Conservation (phyloP, 2,888 invertebrate species). For the Cordilura impudica region DNA sequence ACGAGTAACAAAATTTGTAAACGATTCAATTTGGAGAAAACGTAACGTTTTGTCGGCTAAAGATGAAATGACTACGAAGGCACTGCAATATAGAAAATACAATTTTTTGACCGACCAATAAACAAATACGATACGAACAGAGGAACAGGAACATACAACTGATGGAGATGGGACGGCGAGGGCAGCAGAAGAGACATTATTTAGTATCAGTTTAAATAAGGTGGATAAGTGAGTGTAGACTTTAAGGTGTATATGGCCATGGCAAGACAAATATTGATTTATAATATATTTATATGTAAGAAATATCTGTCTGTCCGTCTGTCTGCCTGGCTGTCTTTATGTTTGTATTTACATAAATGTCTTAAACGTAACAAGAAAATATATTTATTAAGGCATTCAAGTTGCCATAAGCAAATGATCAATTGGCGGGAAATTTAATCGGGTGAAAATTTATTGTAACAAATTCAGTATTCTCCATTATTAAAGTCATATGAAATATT, state of each 20-base stretch:
- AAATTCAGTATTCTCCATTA: neutral
- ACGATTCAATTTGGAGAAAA: conserved; percentile 73
- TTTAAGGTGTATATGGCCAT: conserved; percentile 54
- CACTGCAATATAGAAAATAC: neutral
- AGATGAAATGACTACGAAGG: conserved; percentile 46
- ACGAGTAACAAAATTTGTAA: conserved; percentile 75
- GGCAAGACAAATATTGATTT: conserved; percentile 62
- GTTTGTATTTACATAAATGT: conserved; percentile 10
- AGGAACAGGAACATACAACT: conserved; percentile 26
- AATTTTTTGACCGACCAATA: conserved; percentile 1
- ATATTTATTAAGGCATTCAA: conserved; percentile 55
- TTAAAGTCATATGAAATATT: neutral
- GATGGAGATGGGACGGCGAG: conserved; percentile 11
- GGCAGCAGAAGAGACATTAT: conserved; percentile 27
- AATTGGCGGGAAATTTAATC: conserved; percentile 45
- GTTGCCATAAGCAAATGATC: conserved; percentile 47
- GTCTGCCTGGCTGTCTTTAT: neutral
- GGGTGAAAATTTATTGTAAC: neutral
- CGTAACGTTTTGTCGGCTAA: conserved; percentile 61
- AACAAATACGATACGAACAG: neutral
- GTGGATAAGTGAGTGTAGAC: conserved; percentile 32
- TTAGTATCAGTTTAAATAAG: conserved; percentile 46
- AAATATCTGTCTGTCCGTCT: conserved; percentile 1
- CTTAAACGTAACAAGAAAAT: neutral
- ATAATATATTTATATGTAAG: conserved; percentile 41